phyloP scores from a whole-genome alignment of 2,888 invertebrate genomes.

The Rhagonycha lutea region DNA sequence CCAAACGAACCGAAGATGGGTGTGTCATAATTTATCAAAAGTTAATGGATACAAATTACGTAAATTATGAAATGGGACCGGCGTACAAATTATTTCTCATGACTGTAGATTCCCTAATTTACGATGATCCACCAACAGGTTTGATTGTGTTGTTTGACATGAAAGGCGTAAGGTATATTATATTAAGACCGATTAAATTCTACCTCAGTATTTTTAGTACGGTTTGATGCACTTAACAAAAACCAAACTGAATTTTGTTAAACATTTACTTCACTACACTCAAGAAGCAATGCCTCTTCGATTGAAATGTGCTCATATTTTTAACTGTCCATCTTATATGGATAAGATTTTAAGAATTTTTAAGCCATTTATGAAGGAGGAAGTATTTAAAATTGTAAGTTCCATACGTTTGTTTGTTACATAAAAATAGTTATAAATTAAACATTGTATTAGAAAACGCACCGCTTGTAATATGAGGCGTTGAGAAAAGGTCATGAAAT shows the following conservation, averaged over 20 bases:
- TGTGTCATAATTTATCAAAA: conserved; percentile 67
- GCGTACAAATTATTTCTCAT: conserved; percentile 60
- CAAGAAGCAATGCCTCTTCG: conserved; percentile 72
- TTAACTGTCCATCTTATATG: conserved; percentile 61
- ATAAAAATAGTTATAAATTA: too few relatives aligned
- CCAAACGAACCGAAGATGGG: conserved; percentile 63
- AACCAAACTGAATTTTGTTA: conserved; percentile 50
- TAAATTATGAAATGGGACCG: conserved; percentile 63
- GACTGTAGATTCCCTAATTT: conserved; percentile 58
- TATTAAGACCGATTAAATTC: not conserved
- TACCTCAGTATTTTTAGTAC: conserved; percentile 1
- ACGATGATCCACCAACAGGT: conserved; percentile 64
- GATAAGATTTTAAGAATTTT: conserved; percentile 56
- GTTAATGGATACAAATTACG: conserved; percentile 61
- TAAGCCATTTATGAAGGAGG: conserved; percentile 62
- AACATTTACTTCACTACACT: conserved; percentile 68
- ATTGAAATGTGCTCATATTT: conserved; percentile 67
- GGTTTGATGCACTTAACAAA: conserved; percentile 40
- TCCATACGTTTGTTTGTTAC: conserved; percentile 52
- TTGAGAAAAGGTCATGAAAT: too few relatives aligned
- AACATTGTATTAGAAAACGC: too few relatives aligned
- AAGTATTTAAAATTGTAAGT: conserved; percentile 11
- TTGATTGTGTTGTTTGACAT: conserved; percentile 71
- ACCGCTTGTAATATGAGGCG: too few relatives aligned
- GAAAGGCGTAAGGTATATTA: conserved; percentile 61